phyloP scores from a whole-genome alignment of 2,797 vertebrate species.

The Sebastes diaconus region DNA sequence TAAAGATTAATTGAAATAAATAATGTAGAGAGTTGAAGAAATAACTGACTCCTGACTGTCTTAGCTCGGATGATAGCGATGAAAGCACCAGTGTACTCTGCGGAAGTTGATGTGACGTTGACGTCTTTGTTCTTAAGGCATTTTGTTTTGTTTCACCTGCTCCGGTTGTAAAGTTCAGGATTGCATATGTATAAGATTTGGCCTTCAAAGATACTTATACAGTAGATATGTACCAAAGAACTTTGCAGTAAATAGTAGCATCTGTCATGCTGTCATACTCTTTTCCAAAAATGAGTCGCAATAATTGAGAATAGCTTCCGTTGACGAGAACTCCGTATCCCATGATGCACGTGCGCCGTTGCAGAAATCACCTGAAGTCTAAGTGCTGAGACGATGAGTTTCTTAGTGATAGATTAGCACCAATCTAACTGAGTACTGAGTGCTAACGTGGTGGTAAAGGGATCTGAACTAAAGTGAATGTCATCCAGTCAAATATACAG shows the following conservation, averaged over 20 bases:
- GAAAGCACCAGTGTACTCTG: constrained; percentile 71
- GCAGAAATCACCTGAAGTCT: constrained; percentile 72
- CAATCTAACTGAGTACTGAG: constrained; percentile 65
- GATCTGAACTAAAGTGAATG: constrained; percentile 34
- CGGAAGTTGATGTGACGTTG: constrained; percentile 57
- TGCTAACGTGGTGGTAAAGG: constrained; percentile 62
- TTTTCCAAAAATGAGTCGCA: constrained; percentile 53
- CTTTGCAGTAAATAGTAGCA: constrained; percentile 35
- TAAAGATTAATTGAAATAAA: constrained; percentile 9
- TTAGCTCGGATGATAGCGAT: constrained; percentile 27
- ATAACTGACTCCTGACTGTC: not conserved
- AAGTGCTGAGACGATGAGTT: constrained; percentile 44
- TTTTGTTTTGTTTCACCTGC: constrained; percentile 69
- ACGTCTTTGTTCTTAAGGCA: constrained; percentile 78
- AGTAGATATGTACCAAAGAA: constrained; percentile 65
- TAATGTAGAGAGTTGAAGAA: not conserved
- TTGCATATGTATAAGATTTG: constrained; percentile 79
- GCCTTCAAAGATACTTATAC: constrained; percentile 48
- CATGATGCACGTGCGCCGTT: constrained; percentile 45
- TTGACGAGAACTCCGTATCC: constrained; percentile 31
- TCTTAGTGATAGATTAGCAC: constrained; percentile 74
- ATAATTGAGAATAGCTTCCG: constrained; percentile 24
- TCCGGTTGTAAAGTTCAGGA: constrained; percentile 61
- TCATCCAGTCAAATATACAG: constrained; percentile 18
- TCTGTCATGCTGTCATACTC: constrained; percentile 77